A percentile compares a stretch with the other conserved stretches of the same genome.
Conservation (phyloP, 2,113 vertebrate genomes). For the Upupa epops region DNA sequence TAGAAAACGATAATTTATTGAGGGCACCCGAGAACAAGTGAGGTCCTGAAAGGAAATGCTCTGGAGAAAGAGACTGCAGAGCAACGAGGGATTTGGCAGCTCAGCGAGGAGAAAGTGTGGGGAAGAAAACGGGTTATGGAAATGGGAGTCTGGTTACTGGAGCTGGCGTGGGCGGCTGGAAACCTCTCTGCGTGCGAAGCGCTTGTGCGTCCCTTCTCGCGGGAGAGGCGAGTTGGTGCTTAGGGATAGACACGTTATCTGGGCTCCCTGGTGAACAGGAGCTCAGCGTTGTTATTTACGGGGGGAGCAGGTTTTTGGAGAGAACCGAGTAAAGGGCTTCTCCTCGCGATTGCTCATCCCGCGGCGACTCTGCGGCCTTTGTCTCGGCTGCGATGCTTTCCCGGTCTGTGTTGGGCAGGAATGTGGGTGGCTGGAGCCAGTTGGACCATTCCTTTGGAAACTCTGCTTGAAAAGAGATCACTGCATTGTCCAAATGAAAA, state of each 20-base stretch:
- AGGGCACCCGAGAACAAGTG: constrained; percentile 3
- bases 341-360: neutral
- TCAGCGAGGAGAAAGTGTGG: constrained; percentile 9
- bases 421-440: constrained; percentile 18
- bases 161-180: constrained; percentile 60
- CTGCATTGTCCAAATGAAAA: constrained; percentile 25
- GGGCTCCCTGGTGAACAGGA: neutral
- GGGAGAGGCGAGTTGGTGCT: constrained; percentile 43
- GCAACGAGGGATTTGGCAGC: constrained; percentile 30
- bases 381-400: constrained; percentile 13
- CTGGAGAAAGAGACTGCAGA: constrained; percentile 10
- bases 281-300: neutral
- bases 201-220: constrained; percentile 25
- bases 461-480: constrained; percentile 12
- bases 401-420: constrained; percentile 24
- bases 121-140: constrained; percentile 62
- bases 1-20: constrained; percentile 20
- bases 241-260: neutral
- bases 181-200: constrained; percentile 65
- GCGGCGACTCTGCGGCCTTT: constrained; percentile 10
- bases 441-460: constrained; percentile 44
- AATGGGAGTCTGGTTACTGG: constrained; percentile 59
- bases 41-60: constrained; percentile 10
- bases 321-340: neutral
- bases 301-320: neutral